Evolutionary conservation across 2,113 vertebrate species (phyloP).

Genomic region (Vimba vimba): DNA sequence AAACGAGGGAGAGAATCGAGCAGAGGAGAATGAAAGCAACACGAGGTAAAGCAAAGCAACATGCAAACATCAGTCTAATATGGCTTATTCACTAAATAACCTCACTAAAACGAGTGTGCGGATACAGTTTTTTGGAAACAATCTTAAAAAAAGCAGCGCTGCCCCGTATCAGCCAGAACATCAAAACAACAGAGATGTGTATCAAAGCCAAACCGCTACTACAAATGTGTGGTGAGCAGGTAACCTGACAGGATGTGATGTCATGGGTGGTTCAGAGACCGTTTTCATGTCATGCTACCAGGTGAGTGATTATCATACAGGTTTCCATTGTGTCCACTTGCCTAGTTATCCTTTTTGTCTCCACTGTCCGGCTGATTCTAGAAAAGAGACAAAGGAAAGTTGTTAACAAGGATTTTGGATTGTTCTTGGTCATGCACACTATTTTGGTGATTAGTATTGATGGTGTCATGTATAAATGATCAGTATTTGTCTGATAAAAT

Average conservation of each 20-base stretch:
- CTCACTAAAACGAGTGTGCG: neutral
- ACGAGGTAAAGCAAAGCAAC: neutral
- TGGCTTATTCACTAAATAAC: conserved; percentile 6
- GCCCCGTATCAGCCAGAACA: neutral
- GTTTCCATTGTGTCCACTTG: neutral
- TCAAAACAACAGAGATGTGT: neutral
- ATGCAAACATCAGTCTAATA: conserved; percentile 1
- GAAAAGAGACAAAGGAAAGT: neutral
- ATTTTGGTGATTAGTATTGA: no score
- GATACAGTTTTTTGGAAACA: neutral
- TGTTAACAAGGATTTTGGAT: neutral
- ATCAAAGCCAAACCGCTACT: neutral
- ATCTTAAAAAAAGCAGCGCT: neutral
- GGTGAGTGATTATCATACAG: neutral
- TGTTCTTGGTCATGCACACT: neutral
- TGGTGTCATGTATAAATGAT: no score
- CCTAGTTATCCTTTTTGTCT: conserved; percentile 51
- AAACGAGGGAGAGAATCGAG: neutral
- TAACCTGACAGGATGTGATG: conserved; percentile 20
- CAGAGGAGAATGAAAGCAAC: neutral
- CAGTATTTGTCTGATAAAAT: neutral
- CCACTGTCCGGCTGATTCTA: conserved; percentile 39
- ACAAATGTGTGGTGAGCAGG: neutral
- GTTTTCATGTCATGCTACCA: neutral
- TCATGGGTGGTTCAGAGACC: neutral